Evolutionary conservation across 2,888 invertebrate species (phyloP), one percentile per base, ranked within the genome.

Genomic region (Oegoconia quadripuncta): DNA sequence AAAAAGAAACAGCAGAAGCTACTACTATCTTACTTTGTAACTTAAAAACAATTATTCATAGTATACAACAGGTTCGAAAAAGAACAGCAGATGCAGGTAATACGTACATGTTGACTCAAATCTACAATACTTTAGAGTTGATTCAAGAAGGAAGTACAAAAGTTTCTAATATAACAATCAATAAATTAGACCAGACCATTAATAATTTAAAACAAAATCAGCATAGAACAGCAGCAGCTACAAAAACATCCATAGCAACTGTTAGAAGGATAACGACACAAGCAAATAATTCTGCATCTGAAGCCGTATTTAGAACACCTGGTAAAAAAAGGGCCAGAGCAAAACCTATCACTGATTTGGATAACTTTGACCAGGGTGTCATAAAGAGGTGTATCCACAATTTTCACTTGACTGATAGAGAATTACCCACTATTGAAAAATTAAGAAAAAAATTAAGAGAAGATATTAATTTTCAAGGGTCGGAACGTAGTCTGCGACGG

Each of bases 331-430:
- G 59, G 9, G 3, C 31, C 0, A 42, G 55, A 37, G 18, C 36
- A 15, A 57, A 53, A 37, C 43, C 39, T 11, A 42, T 64, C 0
- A 64, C 60, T 3, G 51, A 35, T 1, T 49, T 61, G 2, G 58
- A 62, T 23, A 49, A 36, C 20, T 63, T 63, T 31, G 54, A 60
- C 29, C 50, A 56, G 42, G 49, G 54, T 3, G 56, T 61, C 0
- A 58, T 65, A 14, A 64, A 52, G 46, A 55, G 58, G 14, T 54
- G 50, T 20, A 50, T 65, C 5, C 59, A 67, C 26, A 64, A 60
- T 40, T 64, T 41, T 27, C 41, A 49, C 14, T 7, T 28, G 3
- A 41, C 30, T 11, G 25, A 39, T 1, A 46, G 44, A 23, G 41
- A 45, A 28, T 16, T 48, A 5, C 48, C 46, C 1, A 56, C 62